phyloP scores from a whole-genome alignment of 2,113 vertebrate species.

The Camelus dromedarius region DNA sequence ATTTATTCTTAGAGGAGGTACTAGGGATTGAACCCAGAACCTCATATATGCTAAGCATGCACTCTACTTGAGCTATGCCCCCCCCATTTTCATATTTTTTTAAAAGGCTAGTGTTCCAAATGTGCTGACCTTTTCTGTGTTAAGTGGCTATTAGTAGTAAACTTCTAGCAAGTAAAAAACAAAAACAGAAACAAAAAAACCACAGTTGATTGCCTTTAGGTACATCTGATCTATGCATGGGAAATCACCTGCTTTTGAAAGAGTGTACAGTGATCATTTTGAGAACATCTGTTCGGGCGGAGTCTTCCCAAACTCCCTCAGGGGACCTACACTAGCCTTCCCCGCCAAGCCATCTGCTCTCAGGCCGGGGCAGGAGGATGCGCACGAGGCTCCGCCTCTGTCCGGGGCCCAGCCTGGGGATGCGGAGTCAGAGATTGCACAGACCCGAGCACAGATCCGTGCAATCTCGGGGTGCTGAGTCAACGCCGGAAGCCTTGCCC shows the following conservation, averaged over 20 bases:
- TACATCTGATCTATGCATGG: background rate
- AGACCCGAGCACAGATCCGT: background rate
- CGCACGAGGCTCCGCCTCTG: background rate
- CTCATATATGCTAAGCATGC: too few relatives aligned
- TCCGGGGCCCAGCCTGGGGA: background rate
- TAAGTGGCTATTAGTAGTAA: background rate
- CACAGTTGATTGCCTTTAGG: background rate
- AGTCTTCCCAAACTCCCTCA: background rate
- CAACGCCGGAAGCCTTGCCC: background rate
- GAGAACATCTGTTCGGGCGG: background rate
- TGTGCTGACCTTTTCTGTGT: background rate
- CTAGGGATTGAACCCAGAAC: too few relatives aligned
- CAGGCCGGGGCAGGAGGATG: fast-evolving
- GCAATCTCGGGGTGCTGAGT: background rate
- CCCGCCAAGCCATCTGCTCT: fast-evolving
- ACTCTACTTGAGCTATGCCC: too few relatives aligned
- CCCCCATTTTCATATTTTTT: background rate
- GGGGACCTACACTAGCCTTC: fast-evolving
- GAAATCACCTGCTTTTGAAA: background rate
- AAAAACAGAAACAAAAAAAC: too few relatives aligned
- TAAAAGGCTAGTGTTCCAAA: background rate
- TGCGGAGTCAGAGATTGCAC: background rate
- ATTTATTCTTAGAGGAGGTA: too few relatives aligned
- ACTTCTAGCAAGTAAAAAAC: background rate
- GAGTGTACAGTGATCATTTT: background rate